These are phyloP conservation scores for Drosophila parvula DNA, from an alignment of 1,140 invertebrate genomes.

Conservation along the genomic window DNA sequence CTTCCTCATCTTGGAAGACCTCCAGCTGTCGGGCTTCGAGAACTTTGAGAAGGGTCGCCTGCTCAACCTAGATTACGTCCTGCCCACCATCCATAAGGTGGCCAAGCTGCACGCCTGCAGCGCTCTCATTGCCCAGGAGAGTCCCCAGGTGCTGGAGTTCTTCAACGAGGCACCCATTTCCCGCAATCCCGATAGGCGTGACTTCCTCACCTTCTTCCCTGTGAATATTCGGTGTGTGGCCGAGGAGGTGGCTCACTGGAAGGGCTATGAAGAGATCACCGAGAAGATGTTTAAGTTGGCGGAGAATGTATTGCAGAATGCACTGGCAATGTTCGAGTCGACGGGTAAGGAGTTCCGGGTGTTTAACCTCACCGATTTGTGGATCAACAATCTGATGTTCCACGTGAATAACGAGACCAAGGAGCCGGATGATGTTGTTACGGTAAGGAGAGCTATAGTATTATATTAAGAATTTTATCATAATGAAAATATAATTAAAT, in stretches of 20 bases:
- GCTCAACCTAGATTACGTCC: slow-evolving; percentile 76
- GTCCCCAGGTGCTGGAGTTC: slow-evolving; percentile 71
- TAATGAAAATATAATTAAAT: too few species aligned
- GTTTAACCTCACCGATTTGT: slow-evolving; percentile 87
- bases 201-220: slow-evolving; percentile 79
- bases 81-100: slow-evolving; percentile 84
- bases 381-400: slow-evolving; percentile 89
- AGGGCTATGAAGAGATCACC: slow-evolving; percentile 79
- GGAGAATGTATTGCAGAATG: slow-evolving; percentile 75
- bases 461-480: too few species aligned
- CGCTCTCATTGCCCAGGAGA: slow-evolving; percentile 73
- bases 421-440: slow-evolving; percentile 85
- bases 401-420: slow-evolving; percentile 85
- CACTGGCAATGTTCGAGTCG: slow-evolving; percentile 70
- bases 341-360: slow-evolving; percentile 86
- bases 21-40: slow-evolving; percentile 66
- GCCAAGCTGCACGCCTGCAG: slow-evolving; percentile 86
- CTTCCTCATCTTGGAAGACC: slow-evolving; percentile 76
- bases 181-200: slow-evolving; percentile 77
- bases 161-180: slow-evolving; percentile 81
- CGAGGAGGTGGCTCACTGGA: slow-evolving; percentile 79
- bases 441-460: slow-evolving; percentile 83
- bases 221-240: slow-evolving; percentile 80
- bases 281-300: slow-evolving; percentile 81
- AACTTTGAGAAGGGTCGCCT: slow-evolving; percentile 78